Percentiles rank a stretch among this genome's conserved stretches.
These are phyloP conservation scores for Phlogophora meticulosa DNA, from an alignment of 2,888 invertebrate species.

Conservation along the genomic window DNA sequence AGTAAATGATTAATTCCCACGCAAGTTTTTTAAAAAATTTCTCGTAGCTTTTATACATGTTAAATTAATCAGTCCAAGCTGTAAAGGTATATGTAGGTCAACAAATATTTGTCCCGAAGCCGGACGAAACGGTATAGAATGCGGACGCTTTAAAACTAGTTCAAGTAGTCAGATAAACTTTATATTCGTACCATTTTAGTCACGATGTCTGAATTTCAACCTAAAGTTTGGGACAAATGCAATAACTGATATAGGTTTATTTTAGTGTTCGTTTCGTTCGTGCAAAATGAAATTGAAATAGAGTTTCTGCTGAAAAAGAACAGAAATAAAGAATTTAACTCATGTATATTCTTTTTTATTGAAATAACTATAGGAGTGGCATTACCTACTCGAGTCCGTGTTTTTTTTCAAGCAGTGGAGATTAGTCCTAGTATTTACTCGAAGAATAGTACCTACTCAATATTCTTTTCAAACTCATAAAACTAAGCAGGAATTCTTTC, in stretches of 20 bases:
- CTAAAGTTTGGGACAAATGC: slow-evolving; percentile 12
- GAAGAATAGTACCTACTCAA: slow-evolving; percentile 3
- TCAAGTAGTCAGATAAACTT: slow-evolving; percentile 31
- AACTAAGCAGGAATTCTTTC: slow-evolving; percentile 3
- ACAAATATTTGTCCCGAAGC: slow-evolving; percentile 39
- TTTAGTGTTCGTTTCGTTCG: background rate
- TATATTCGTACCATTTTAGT: slow-evolving; percentile 23
- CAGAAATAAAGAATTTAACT: too few relatives aligned
- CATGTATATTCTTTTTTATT: too few relatives aligned
- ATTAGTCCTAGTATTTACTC: background rate
- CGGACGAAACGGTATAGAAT: slow-evolving; percentile 25
- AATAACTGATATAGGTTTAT: slow-evolving; percentile 11
- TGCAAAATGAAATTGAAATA: background rate
- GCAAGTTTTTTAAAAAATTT: slow-evolving; percentile 7
- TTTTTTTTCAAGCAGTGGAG: too few relatives aligned
- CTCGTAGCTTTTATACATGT: background rate
- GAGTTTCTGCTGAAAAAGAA: background rate
- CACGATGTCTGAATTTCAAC: slow-evolving; percentile 17
- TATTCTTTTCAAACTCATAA: slow-evolving; percentile 1
- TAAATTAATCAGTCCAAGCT: background rate
- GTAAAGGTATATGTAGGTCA: slow-evolving; percentile 38
- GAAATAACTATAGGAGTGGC: too few relatives aligned
- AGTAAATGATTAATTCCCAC: slow-evolving; percentile 22
- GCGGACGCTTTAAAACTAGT: slow-evolving; percentile 39
- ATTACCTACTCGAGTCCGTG: too few relatives aligned